phyloP scores from a whole-genome alignment of 2,113 vertebrate genomes.

The Patagioenas fasciata region DNA sequence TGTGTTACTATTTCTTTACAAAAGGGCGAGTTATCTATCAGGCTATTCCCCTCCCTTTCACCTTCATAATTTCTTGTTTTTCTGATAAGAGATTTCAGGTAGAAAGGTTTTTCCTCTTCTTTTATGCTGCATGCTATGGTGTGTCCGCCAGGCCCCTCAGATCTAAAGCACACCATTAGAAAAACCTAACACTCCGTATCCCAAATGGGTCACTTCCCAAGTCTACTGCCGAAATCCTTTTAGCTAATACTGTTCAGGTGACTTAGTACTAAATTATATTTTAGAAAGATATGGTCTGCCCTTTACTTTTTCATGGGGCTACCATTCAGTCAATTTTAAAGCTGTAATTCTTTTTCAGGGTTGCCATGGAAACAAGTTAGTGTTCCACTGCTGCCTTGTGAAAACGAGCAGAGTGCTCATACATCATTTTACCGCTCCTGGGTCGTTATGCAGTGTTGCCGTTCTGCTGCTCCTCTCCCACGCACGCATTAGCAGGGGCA shows the following conservation, averaged over 20 bases:
- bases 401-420: constrained; percentile 34
- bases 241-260: constrained; percentile 70
- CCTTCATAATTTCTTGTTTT: constrained; percentile 38
- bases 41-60: not conserved
- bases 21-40: not conserved
- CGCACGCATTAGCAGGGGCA: not conserved
- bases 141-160: constrained; percentile 14
- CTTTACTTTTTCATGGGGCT: constrained; percentile 71
- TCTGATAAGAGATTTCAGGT: constrained; percentile 28
- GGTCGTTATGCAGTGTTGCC: not conserved
- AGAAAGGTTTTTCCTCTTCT: not conserved
- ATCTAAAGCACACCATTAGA: constrained; percentile 51
- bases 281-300: constrained; percentile 64
- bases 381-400: constrained; percentile 49
- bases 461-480: not conserved
- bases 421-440: constrained; percentile 51
- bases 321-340: constrained; percentile 63
- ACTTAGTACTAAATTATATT: constrained; percentile 72
- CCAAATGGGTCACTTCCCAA: constrained; percentile 66
- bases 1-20: not conserved
- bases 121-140: not conserved
- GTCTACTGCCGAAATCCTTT: constrained; percentile 62
- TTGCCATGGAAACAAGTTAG: constrained; percentile 71
- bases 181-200: constrained; percentile 54
- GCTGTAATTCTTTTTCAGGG: constrained; percentile 52